Base-by-base conservation (phyloP, 2,888 invertebrate species). In the Drosophila subsilvestris region DNA sequence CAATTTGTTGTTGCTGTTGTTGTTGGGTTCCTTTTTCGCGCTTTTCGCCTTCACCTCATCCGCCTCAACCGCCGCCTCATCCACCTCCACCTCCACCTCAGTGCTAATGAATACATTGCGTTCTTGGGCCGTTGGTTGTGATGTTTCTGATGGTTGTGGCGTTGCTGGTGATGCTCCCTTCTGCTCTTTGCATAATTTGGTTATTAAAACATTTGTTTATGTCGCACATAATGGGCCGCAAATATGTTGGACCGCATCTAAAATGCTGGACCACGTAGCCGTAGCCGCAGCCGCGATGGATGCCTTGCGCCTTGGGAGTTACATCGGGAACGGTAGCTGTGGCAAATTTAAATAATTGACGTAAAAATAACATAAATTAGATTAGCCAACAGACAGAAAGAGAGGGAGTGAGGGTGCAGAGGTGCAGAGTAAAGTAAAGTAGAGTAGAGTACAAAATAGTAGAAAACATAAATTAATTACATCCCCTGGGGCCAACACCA, bases 191-290 rank as follows among this genome's bases (percentile, higher is more conserved):
- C 84, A 86, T 86, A 83, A 83, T 84, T 84, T 80, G 77, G 75
- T 84, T 86, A 86, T 86, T 86, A 86, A 84, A 80, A 86, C 79
- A 78, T 84, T 84, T 69, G 86, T 86, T 83, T 83, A 86, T 84
- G 82, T 80, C 55, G 73, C 76, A 49, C 79, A 60, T 83, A 83
- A 84, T 75, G 65, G 84, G 69, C 67, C 69, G 61, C 61, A 69
- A 74, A 70, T 76, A 71, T 78, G 62, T 59, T 61, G 42, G 60
- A 43, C 58, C 50, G 42, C 42, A 37, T 37, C 14, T n/a, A 7
- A 37, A 37, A 37, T 37, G 37, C n/a, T 37, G 37, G n/a, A 37
- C 37, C 37, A 37, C 37, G 37, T 37, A 37, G 37, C 25, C 25
- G 6, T 6, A 22, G 22, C 5, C 22, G 22, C 22, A 22, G 25